Evolutionary conservation across 2,113 vertebrate species (phyloP), one percentile per base, ranked within the genome.

Genomic region (Triplophysa dalaica): DNA sequence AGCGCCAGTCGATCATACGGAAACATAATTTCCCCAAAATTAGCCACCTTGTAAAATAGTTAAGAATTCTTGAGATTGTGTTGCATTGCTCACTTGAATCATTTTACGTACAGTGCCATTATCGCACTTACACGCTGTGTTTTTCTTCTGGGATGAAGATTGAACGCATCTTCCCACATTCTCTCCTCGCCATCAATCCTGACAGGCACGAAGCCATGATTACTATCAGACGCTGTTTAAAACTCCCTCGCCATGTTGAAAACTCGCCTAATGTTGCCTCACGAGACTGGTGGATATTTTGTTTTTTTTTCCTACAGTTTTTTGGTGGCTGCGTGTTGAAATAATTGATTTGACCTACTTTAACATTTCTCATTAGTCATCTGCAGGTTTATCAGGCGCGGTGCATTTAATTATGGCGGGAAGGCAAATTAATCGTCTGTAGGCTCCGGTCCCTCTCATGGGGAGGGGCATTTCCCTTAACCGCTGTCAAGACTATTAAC

Each of bases 291-390:
- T 13, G 54, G 45, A 52, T 26, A 64, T 33, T 54, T 24, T 69
- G 64, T 78, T 76, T 52, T 26, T 3, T 58, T n/a, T 38, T 33
- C 16, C 33, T 60, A 21, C 0, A 3, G 8, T 63, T 70, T 79
- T 64, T 26, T 43, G 60, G 58, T 64, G 58, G 21, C 78, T 76
- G 81, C 67, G 81, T 87, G 77, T 72, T 75, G 65, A 70, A 85
- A 80, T 85, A 86, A 82, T 83, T 81, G 76, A 85, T 84, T 81
- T 85, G 84, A 89, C 85, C 82, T 78, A 79, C 78, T 83, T 87
- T 83, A 85, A 82, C 85, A 85, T 87, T 90, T 38, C 78, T 87
- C 80, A 81, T 91, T 87, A 88, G 86, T 82, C 83, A 86, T 67
- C 63, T 48, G 70, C 33, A 80, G 75, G 50, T 81, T 83, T 85